These are phyloP conservation scores for Drosophila setifemur DNA, from an alignment of 1,140 invertebrate genomes.

Conservation along the genomic window DNA sequence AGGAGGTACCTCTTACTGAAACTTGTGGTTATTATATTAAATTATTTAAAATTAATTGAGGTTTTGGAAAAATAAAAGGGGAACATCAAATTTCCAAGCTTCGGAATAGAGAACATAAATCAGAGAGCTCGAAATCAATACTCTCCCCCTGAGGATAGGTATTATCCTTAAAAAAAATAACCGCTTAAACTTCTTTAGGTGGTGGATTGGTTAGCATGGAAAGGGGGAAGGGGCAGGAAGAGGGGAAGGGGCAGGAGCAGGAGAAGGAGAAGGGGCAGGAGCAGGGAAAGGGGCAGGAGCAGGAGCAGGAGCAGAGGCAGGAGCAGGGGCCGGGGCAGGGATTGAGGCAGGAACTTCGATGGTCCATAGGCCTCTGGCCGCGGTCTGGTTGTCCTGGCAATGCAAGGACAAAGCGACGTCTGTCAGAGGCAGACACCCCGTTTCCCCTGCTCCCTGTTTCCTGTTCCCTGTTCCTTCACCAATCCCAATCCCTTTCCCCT, in stretches of 20 bases:
- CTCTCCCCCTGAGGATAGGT: slow-evolving; percentile 20
- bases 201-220: slow-evolving; percentile 15
- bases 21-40: no score
- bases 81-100: no score
- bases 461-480: no score
- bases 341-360: neutral
- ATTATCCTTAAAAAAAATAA: slow-evolving; percentile 8
- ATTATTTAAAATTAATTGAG: no score
- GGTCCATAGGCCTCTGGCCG: slow-evolving; percentile 25
- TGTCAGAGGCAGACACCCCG: slow-evolving; percentile 32
- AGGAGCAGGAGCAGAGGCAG: no score
- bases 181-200: slow-evolving; percentile 21
- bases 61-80: no score
- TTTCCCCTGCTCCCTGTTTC: neutral
- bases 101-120: no score
- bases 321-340: no score
- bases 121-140: slow-evolving; percentile 3
- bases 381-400: slow-evolving; percentile 46
- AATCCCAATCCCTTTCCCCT: neutral
- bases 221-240: neutral
- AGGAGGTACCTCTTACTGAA: no score
- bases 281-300: no score
- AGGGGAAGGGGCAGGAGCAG: no score
- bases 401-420: slow-evolving; percentile 32
- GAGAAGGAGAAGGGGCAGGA: no score